phyloP scores from a whole-genome alignment of 1,140 invertebrate genomes.

The Ditylenchus dipsaci region DNA sequence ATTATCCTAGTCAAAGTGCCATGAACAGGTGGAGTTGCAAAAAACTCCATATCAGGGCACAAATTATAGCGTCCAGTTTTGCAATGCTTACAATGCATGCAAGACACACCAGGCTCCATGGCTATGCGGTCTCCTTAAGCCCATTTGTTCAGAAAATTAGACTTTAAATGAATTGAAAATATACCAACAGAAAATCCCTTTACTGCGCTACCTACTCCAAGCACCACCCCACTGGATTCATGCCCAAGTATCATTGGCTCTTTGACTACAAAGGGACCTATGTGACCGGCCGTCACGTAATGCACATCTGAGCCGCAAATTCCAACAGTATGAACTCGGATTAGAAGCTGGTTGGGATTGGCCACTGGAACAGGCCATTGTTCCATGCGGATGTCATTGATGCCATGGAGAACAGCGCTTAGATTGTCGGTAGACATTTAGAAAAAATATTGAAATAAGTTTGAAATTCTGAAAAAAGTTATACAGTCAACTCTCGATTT shows the following conservation, averaged over 20 bases:
- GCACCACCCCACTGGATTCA: background rate
- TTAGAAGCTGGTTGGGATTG: background rate
- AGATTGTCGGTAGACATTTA: background rate
- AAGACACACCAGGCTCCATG: constrained; percentile 84
- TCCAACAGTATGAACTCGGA: background rate
- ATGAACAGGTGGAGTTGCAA: constrained; percentile 80
- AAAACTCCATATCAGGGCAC: constrained; percentile 77
- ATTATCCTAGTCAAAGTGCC: constrained; percentile 68
- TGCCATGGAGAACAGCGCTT: background rate
- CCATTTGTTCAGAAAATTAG: background rate
- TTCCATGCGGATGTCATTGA: background rate
- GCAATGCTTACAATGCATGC: constrained; percentile 76
- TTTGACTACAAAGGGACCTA: background rate
- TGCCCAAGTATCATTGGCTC: background rate
- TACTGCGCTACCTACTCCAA: background rate
- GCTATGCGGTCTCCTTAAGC: constrained; percentile 77
- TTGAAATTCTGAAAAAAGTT: too few species aligned
- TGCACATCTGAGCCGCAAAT: constrained; percentile 57
- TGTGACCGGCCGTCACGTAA: background rate
- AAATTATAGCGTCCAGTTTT: constrained; percentile 82
- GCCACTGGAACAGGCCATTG: background rate
- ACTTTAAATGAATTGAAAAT: too few species aligned
- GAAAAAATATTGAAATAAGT: too few species aligned
- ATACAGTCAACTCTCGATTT: too few species aligned
- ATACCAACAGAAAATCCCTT: background rate